These are phyloP conservation scores for Odontamblyopus lacepedii DNA, from an alignment of 2,797 vertebrate genomes.

Conservation along the genomic window DNA sequence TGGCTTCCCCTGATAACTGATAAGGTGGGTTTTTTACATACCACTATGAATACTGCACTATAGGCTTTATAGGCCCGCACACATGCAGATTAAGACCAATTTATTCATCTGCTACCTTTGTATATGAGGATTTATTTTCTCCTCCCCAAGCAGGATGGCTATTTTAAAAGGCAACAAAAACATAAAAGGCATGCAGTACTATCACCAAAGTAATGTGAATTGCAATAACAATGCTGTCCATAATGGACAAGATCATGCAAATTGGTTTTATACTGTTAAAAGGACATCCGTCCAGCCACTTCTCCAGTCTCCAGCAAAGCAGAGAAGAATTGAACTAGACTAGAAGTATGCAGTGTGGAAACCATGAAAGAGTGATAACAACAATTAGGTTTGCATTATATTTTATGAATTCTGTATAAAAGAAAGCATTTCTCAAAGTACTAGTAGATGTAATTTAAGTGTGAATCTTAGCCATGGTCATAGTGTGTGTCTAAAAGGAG, in stretches of 20 bases:
- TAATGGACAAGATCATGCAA: constrained; percentile 61
- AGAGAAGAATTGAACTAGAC: constrained; percentile 22
- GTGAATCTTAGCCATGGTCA: not conserved
- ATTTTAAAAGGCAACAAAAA: constrained; percentile 67
- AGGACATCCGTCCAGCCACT: constrained; percentile 10
- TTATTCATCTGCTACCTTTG: constrained; percentile 71
- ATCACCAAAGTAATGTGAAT: constrained; percentile 59
- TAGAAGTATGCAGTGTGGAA: not conserved
- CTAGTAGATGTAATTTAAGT: not conserved
- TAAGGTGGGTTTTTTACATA: constrained; percentile 69
- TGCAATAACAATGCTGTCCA: constrained; percentile 63
- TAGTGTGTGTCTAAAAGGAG: constrained; percentile 11
- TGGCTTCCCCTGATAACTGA: constrained; percentile 70
- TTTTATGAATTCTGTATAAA: not conserved
- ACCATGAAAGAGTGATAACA: not conserved
- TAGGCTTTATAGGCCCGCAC: constrained; percentile 48
- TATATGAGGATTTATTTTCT: constrained; percentile 67
- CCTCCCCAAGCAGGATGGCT: constrained; percentile 43
- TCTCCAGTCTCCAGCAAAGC: not conserved
- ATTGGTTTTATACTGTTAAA: constrained; percentile 40
- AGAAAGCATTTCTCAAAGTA: not conserved
- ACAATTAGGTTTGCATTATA: not conserved
- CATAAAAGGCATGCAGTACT: constrained; percentile 62
- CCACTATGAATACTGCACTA: constrained; percentile 68
- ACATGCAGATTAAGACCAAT: constrained; percentile 64